phyloP scores from a whole-genome alignment of 2,888 invertebrate genomes.

The Dolichopus griseipennis region DNA sequence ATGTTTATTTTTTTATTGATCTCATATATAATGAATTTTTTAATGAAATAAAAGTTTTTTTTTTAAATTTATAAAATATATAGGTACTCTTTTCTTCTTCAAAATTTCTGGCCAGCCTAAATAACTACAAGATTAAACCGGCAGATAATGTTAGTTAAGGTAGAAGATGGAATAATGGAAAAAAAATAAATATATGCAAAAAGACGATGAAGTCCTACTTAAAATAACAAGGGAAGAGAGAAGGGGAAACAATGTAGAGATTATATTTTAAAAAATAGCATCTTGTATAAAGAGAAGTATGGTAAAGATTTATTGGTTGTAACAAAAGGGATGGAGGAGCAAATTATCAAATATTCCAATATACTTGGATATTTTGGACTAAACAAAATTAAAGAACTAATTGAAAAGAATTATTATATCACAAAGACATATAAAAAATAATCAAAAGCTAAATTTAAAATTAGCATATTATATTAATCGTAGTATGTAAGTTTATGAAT shows the following conservation, averaged over 20 bases:
- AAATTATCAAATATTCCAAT: slow-evolving; percentile 10
- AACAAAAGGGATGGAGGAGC: slow-evolving; percentile 8
- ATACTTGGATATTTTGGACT: slow-evolving; percentile 10
- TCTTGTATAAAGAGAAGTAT: slow-evolving; percentile 8
- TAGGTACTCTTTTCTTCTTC: no score
- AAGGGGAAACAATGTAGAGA: neutral
- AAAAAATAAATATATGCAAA: neutral
- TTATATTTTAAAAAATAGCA: slow-evolving; percentile 7
- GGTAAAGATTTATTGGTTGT: slow-evolving; percentile 16
- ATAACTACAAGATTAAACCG: slow-evolving; percentile 21
- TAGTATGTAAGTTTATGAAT: no score
- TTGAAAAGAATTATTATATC: slow-evolving; percentile 8
- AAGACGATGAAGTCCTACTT: neutral
- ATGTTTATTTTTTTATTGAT: no score
- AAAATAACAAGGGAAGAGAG: neutral
- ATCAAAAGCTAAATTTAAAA: no score
- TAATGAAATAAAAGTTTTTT: no score
- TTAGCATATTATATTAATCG: no score
- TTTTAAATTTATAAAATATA: no score
- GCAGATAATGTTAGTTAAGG: slow-evolving; percentile 7
- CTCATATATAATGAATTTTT: no score
- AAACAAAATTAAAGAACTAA: no score
- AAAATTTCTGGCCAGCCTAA: no score
- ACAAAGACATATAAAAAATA: no score
- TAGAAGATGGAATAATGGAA: neutral